Base-by-base conservation (phyloP, 2,113 vertebrate species). In the Megaleporinus macrocephalus region DNA sequence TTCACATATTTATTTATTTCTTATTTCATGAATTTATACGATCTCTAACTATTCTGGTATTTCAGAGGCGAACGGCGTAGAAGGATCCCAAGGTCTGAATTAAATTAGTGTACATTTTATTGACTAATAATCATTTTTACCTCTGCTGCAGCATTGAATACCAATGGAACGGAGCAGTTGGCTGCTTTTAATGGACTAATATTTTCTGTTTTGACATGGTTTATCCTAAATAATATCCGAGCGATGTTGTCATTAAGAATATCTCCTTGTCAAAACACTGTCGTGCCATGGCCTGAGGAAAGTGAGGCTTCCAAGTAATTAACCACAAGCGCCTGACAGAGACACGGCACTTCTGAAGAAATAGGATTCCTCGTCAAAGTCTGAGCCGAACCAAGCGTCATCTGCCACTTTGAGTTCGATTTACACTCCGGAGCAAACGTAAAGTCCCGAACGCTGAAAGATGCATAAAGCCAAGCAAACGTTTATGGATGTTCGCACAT, bases 1-100 rank as follows among this genome's bases (percentile, higher is more conserved):
- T 91, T 93, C 91, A 91, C 91, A 90, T 92, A 91, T 93, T 94
- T 93, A 94, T 94, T 92, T 89, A 91, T 93, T 92, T 92, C 89
- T 91, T 89, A 90, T 90, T 91, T 90, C 90, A 90, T 92, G 86
- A 91, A 91, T 92, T 93, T 93, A 93, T 92, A 89, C 92, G 90
- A 83, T 59, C 85, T 80, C 84, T 41, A 80, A 84, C 91, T 87
- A 83, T 88, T 84, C 84, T 85, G 89, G 84, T 87, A 77, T 81
- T 87, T 79, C 66, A 78, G 78, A 72, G 53, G 70, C 82, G 62
- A 80, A 62, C 24, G 55, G 74, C 49, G 74, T 30, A 53, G 22
- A 13, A 68, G 68, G 53, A 83, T 80, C 81, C 78, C 81, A 76
- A 86, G 80, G 75, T 81, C 70, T 63, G 75, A 86, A 86, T 80